Base-by-base conservation (phyloP, 2,113 vertebrate genomes). In the Telmatochromis sp. region DNA sequence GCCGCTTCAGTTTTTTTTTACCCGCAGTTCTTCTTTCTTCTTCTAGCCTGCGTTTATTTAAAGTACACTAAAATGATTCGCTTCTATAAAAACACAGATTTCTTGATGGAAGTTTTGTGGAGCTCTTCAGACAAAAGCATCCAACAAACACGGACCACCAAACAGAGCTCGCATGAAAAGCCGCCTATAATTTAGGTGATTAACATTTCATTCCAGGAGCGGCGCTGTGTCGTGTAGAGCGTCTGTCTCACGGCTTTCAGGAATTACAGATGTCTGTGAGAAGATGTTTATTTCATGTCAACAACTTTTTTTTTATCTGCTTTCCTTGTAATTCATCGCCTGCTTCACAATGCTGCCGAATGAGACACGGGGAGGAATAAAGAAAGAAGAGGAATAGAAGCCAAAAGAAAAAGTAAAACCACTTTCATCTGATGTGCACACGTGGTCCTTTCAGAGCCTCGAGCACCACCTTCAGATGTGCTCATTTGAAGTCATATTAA, bases 281-380 rank as follows among this genome's bases (percentile, higher is more conserved):
- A 82, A 68, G 80, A 82, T 51, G 54, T 80, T 81, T 75, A 60
- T 86, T 90, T 84, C 84, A 70, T 73, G 81, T 84, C 87, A 83
- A 49, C 84, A 63, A 79, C 58, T 19, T 80, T 78, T 70, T 58
- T 58, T 31, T 12, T 12, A 78, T 49, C 17, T 51, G 73, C 45
- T 49, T 51, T 84, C 11, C n/a, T 82, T 70, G 9, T 57, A 31
- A 91, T 91, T 78, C 51, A 13, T 14, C 10, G 6, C 31, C 13
- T 9, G 45, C 45, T 51, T 78, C 17, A 1, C 70, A 51, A 51
- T 49, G 15, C 26, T 51, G 45, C 26, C 19, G 23, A 78, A 33
- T 33, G 73, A 33, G 26, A 78, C 17, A 33, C 45, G 17, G 17
- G 10, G 42, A 78, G 10, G 26, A 51, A 51, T 13, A 6, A 78